A percentile compares a stretch with the other conserved stretches of the same genome.
Evolutionary conservation across 1,140 invertebrate genomes (phyloP).

Genomic region (Episyrphus balteatus): DNA sequence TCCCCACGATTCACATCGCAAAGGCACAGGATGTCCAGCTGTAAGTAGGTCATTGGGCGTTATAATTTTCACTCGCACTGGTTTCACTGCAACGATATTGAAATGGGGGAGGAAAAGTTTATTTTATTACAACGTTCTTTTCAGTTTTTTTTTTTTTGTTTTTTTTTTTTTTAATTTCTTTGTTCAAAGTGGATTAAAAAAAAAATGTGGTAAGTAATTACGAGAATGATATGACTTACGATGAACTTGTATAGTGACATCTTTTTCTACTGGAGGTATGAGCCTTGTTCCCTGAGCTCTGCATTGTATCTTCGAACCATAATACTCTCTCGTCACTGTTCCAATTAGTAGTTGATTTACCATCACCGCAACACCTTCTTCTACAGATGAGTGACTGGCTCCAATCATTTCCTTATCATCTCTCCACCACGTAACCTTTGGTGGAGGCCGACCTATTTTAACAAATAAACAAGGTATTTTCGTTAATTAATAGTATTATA

Average conservation of each 20-base stretch:
- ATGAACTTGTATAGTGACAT: conserved; percentile 53
- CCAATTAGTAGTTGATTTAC: conserved; percentile 56
- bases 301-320: conserved; percentile 53
- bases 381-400: conserved; percentile 46
- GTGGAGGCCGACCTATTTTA: conserved; percentile 59
- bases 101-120: background rate
- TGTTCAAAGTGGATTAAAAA: background rate
- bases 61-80: conserved; percentile 54
- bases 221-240: conserved; percentile 41
- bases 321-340: conserved; percentile 48
- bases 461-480: background rate
- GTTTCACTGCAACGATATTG: conserved; percentile 47
- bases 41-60: conserved; percentile 48
- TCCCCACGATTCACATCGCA: conserved; percentile 58
- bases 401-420: conserved; percentile 56
- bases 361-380: conserved; percentile 44
- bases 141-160: too few relatives aligned
- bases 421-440: conserved; percentile 69
- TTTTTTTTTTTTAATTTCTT: too few relatives aligned
- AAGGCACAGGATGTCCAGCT: conserved; percentile 47
- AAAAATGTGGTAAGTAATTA: background rate
- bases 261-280: conserved; percentile 43
- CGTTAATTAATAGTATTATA: too few relatives aligned
- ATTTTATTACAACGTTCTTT: background rate
- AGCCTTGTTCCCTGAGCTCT: conserved; percentile 53